Percentiles rank a stretch among this genome's conserved stretches.
Conservation (phyloP, 1,140 invertebrate species). For the Leptestheria dahalacensis region DNA sequence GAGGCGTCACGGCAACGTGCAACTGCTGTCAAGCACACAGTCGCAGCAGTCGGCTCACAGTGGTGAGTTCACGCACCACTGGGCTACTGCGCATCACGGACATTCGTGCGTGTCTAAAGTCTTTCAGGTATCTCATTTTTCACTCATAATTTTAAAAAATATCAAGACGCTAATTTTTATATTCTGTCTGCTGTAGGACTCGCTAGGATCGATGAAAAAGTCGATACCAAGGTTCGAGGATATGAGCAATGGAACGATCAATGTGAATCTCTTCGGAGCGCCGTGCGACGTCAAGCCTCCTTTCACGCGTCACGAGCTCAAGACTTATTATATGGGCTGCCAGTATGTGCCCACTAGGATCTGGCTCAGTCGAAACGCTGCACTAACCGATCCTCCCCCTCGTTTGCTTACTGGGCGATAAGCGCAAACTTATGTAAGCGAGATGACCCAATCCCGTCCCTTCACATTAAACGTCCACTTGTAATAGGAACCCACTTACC, state of each 20-base stretch:
- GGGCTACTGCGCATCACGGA: conserved; percentile 27
- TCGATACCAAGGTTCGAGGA: conserved; percentile 23
- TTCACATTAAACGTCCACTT: no score
- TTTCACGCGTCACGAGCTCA: conserved; percentile 29
- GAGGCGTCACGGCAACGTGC: conserved; percentile 28
- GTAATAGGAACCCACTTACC: no score
- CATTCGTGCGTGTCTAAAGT: conserved; percentile 27
- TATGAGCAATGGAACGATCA: conserved; percentile 22
- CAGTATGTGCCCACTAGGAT: conserved; percentile 32
- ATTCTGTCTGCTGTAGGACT: conserved; percentile 23
- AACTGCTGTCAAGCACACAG: conserved; percentile 27
- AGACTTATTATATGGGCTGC: conserved; percentile 31
- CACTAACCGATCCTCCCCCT: conserved; percentile 14
- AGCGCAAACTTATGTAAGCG: no score
- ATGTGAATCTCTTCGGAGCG: conserved; percentile 31
- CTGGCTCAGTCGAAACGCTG: conserved; percentile 23
- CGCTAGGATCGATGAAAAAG: conserved; percentile 22
- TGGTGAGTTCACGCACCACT: conserved; percentile 30
- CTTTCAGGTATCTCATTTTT: no score
- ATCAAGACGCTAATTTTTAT: no score
- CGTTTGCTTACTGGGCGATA: neutral
- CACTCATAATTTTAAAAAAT: no score
- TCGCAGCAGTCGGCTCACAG: conserved; percentile 28
- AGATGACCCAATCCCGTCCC: no score
- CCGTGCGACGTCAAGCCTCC: conserved; percentile 33